Percentiles rank a stretch among this genome's conserved stretches.
These are phyloP conservation scores for Dissostichus mawsoni DNA, from an alignment of 2,113 vertebrate genomes.

Conservation along the genomic window DNA sequence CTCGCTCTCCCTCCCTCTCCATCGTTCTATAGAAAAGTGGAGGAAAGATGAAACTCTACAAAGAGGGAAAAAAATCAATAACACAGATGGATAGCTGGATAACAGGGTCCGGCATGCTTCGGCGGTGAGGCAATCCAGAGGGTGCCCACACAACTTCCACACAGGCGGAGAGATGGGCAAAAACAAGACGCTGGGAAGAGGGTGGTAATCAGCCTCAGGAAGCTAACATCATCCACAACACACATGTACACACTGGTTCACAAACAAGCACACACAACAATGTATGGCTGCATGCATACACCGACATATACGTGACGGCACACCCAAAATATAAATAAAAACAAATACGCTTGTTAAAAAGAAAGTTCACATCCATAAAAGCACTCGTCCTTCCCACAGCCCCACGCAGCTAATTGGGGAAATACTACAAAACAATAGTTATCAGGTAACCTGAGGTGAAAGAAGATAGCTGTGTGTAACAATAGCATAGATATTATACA, in stretches of 20 bases:
- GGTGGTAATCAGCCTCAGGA: constrained; percentile 78
- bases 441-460: constrained; percentile 44
- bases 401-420: constrained; percentile 17
- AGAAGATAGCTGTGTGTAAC: constrained; percentile 23
- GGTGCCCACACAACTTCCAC: constrained; percentile 86
- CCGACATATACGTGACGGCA: not conserved
- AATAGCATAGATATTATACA: constrained; percentile 37
- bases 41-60: constrained; percentile 86
- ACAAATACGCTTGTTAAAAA: constrained; percentile 1
- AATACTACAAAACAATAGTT: constrained; percentile 26
- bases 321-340: constrained; percentile 2
- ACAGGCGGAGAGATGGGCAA: constrained; percentile 78
- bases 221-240: constrained; percentile 73
- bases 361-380: not conserved
- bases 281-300: constrained; percentile 18
- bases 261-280: constrained; percentile 39
- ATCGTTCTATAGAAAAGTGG: constrained; percentile 79
- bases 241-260: constrained; percentile 63
- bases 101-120: constrained; percentile 86
- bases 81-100: constrained; percentile 86
- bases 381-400: not conserved
- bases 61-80: constrained; percentile 85
- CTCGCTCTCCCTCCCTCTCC: constrained; percentile 66
- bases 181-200: constrained; percentile 77
- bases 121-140: constrained; percentile 84